phyloP scores from a whole-genome alignment of 2,888 invertebrate genomes.

The Caenorhabditis panamensis region DNA sequence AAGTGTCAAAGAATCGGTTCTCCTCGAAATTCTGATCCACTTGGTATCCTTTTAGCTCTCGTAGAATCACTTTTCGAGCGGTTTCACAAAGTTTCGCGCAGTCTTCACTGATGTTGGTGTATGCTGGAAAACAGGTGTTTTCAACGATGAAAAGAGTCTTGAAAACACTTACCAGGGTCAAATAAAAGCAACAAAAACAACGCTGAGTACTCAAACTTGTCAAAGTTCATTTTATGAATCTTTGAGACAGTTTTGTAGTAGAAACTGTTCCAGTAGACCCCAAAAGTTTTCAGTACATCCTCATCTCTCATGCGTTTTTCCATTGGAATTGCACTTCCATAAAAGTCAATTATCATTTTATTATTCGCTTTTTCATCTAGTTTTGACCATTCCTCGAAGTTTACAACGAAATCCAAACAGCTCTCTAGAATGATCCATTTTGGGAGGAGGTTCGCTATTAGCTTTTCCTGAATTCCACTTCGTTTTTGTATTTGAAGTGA shows the following conservation, averaged over 20 bases:
- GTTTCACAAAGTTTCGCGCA: constrained; percentile 12
- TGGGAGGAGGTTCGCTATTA: not conserved
- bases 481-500: too few relatives aligned
- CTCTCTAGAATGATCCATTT: constrained; percentile 5
- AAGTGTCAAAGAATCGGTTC: constrained; percentile 6
- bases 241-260: not conserved
- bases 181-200: constrained; percentile 29
- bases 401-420: not conserved
- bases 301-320: not conserved
- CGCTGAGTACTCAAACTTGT: constrained; percentile 20
- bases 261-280: constrained; percentile 7
- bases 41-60: constrained; percentile 20
- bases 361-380: not conserved
- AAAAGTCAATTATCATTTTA: not conserved
- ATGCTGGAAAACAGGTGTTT: constrained; percentile 26
- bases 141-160: not conserved
- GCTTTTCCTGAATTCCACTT: not conserved
- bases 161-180: constrained; percentile 15
- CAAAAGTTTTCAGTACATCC: not conserved
- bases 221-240: not conserved
- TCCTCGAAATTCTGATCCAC: constrained; percentile 7
- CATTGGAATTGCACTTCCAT: not conserved
- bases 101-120: constrained; percentile 22
- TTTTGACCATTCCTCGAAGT: not conserved
- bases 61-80: constrained; percentile 12